Evolutionary conservation across 37 sponge, comb jelly and placozoan species (phyloP).

Genomic region (Aplysina aerophoba): DNA sequence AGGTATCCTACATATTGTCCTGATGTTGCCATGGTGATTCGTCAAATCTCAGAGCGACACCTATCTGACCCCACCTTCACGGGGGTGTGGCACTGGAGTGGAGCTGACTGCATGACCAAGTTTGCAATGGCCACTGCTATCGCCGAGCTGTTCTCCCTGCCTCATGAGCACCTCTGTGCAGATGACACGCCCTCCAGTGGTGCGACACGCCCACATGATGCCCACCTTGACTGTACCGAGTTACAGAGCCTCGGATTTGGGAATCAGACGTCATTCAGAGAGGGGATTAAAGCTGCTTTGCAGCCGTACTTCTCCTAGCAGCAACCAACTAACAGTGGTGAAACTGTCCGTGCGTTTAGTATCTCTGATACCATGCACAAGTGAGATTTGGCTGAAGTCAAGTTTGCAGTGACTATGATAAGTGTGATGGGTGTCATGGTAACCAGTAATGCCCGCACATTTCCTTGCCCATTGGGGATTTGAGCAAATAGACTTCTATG

Average conservation of each 20-base stretch:
- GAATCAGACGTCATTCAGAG: conserved; percentile 52
- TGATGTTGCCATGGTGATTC: conserved; percentile 77
- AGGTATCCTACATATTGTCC: conserved; percentile 80
- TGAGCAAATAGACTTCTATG: too few relatives aligned
- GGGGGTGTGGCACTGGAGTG: conserved; percentile 82
- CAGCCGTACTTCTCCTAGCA: conserved; percentile 44
- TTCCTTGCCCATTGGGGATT: too few relatives aligned
- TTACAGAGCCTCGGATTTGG: conserved; percentile 38
- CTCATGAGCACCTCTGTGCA: conserved; percentile 60
- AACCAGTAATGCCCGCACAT: too few relatives aligned
- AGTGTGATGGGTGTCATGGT: too few relatives aligned
- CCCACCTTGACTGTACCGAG: conserved; percentile 65
- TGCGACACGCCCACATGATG: conserved; percentile 69
- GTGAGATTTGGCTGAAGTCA: too few relatives aligned
- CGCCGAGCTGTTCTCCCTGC: conserved; percentile 65
- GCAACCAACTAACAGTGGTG: too few relatives aligned
- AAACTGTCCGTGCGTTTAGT: too few relatives aligned
- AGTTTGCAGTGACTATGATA: too few relatives aligned
- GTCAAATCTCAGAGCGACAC: conserved; percentile 50
- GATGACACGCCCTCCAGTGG: conserved; percentile 50
- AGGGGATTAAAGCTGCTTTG: conserved; percentile 56
- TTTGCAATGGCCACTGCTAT: conserved; percentile 77
- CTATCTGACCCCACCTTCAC: conserved; percentile 17
- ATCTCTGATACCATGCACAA: too few relatives aligned
- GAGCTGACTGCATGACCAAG: conserved; percentile 75